Evolutionary conservation across 2,797 vertebrate species (phyloP).

Genomic region (Echeneis naucrates): DNA sequence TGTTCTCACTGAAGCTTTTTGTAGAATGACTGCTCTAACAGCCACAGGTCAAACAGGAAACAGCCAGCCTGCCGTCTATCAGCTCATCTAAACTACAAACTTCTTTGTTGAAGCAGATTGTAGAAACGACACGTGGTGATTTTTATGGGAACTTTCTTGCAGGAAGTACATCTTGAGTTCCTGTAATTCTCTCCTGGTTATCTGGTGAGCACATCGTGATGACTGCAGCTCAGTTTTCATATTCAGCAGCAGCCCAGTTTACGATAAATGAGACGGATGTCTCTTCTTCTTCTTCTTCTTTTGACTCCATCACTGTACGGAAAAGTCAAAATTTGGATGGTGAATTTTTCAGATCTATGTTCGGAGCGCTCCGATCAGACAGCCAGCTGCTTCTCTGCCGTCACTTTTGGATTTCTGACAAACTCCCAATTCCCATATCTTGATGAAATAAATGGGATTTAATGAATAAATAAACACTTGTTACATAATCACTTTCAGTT

Average conservation of each 20-base stretch:
- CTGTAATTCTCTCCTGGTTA: not conserved
- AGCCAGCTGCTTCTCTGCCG: conserved; percentile 3
- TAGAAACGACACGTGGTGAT: not conserved
- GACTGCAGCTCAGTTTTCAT: too few relatives aligned
- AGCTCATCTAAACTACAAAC: not conserved
- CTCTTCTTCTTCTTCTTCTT: not conserved
- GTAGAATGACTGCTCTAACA: too few relatives aligned
- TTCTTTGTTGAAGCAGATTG: not conserved
- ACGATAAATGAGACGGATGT: not conserved
- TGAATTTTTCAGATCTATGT: not conserved
- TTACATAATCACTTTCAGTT: conserved; percentile 35
- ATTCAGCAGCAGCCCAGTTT: too few relatives aligned
- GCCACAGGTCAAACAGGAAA: not conserved
- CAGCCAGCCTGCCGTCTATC: not conserved
- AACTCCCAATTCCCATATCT: conserved; percentile 24
- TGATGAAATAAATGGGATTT: conserved; percentile 18
- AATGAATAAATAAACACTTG: conserved; percentile 45
- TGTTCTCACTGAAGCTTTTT: too few relatives aligned
- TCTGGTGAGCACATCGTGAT: not conserved
- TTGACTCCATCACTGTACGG: not conserved
- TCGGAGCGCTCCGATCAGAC: conserved; percentile 5
- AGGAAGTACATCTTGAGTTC: not conserved
- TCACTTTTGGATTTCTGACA: conserved; percentile 19
- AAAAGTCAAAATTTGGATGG: not conserved
- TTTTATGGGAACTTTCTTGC: not conserved